phyloP scores from a whole-genome alignment of 1,140 invertebrate species.

The Caenorhabditis latens region DNA sequence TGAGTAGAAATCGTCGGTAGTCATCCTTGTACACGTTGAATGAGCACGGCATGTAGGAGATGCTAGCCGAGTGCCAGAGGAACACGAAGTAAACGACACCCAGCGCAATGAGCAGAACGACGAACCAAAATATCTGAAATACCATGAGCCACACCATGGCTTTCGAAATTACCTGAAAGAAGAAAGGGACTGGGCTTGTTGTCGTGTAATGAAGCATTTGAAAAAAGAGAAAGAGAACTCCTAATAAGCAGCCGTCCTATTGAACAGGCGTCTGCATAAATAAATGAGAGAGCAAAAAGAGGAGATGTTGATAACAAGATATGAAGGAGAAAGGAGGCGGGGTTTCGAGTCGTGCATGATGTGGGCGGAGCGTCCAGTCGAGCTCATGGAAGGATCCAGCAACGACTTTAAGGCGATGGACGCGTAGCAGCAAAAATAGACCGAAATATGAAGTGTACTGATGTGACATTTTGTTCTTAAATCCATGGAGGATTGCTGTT shows the following conservation, averaged over 20 bases:
- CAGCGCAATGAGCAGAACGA: too few species aligned
- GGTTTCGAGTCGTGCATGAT: neutral
- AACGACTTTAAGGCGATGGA: neutral
- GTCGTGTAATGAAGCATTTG: too few species aligned
- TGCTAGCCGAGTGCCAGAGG: neutral
- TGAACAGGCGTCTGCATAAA: too few species aligned
- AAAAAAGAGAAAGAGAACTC: too few species aligned
- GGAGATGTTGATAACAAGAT: slow-evolving; percentile 8
- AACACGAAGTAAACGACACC: neutral
- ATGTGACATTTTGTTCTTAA: slow-evolving; percentile 5
- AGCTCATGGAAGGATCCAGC: neutral
- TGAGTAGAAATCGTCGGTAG: neutral
- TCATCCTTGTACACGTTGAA: neutral
- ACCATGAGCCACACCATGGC: too few species aligned
- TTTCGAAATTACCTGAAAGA: too few species aligned
- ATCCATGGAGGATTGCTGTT: neutral
- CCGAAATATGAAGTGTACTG: neutral
- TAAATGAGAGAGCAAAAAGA: neutral
- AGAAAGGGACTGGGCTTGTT: too few species aligned
- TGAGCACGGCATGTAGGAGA: neutral
- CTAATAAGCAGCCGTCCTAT: too few species aligned
- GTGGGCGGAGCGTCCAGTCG: neutral
- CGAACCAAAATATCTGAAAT: neutral
- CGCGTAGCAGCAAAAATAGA: neutral
- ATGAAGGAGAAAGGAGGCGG: slow-evolving; percentile 7